Evolutionary conservation across 2,113 vertebrate species (phyloP).

Genomic region (Phycodurus eques): DNA sequence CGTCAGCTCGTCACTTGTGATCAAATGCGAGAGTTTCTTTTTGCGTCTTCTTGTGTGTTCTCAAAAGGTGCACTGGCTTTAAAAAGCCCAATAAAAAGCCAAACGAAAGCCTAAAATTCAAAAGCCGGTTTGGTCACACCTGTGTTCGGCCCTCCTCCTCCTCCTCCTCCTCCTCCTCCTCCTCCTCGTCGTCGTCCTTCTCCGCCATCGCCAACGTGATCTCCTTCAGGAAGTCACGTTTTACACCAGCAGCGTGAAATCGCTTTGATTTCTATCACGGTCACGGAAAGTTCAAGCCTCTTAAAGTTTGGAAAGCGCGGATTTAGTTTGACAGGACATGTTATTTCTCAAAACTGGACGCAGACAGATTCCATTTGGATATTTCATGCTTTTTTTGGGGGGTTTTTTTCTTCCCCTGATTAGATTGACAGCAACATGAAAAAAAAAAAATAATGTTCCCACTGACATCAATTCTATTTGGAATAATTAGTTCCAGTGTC

Average conservation of each 20-base stretch:
- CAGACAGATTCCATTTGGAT: neutral
- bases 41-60: neutral
- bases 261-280: slow-evolving; percentile 64
- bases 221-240: slow-evolving; percentile 61
- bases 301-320: slow-evolving; percentile 43
- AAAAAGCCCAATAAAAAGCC: neutral
- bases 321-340: slow-evolving; percentile 49
- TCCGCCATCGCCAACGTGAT: neutral
- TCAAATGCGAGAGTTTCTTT: too few relatives aligned
- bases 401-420: neutral
- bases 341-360: slow-evolving; percentile 31
- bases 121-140: slow-evolving; percentile 37
- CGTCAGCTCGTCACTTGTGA: too few relatives aligned
- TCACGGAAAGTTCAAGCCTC: slow-evolving; percentile 70
- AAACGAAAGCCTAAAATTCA: neutral
- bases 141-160: slow-evolving; percentile 25
- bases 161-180: neutral
- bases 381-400: slow-evolving; percentile 25
- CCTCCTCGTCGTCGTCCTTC: neutral
- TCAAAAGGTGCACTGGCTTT: neutral
- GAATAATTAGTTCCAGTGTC: neutral
- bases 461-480: neutral
- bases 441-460: neutral
- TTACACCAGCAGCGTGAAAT: slow-evolving; percentile 70
- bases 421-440: neutral